These are phyloP conservation scores for Nipponia nippon DNA, from an alignment of 2,113 vertebrate genomes.

Conservation along the genomic window DNA sequence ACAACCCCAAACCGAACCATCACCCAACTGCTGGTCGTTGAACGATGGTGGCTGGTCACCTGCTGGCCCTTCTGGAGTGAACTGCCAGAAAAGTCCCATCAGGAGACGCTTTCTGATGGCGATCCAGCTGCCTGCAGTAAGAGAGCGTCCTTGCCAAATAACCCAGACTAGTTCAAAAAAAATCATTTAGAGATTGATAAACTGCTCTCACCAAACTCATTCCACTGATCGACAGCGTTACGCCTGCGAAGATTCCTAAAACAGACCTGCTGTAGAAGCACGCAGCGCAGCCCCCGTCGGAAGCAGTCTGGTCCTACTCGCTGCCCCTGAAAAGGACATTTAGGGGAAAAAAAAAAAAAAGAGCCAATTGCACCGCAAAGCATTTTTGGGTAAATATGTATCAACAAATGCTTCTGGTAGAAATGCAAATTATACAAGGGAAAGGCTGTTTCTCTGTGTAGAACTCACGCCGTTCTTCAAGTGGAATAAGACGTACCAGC, in stretches of 20 bases:
- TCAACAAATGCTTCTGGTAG: not conserved
- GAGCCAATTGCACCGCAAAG: not conserved
- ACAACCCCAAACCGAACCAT: not conserved
- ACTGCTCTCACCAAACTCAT: not conserved
- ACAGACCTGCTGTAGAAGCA: not conserved
- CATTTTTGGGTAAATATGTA: not conserved
- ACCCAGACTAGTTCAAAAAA: not conserved
- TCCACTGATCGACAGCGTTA: too few species aligned
- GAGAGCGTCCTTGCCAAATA: not conserved
- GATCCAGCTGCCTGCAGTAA: not conserved
- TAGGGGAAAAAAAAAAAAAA: not conserved
- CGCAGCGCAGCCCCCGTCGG: not conserved
- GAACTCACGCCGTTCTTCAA: not conserved
- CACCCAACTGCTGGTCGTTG: accelerated
- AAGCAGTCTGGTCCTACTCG: not conserved
- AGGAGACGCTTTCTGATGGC: not conserved
- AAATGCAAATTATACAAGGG: not conserved
- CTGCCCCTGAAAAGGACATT: not conserved
- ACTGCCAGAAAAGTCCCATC: not conserved
- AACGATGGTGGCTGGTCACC: not conserved
- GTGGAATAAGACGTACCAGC: not conserved
- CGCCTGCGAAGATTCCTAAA: not conserved
- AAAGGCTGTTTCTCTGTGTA: too few species aligned
- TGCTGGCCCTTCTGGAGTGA: not conserved
- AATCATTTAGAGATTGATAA: not conserved